These are phyloP conservation scores for Eolophus roseicapilla DNA, from an alignment of 2,113 vertebrate species.

Conservation along the genomic window DNA sequence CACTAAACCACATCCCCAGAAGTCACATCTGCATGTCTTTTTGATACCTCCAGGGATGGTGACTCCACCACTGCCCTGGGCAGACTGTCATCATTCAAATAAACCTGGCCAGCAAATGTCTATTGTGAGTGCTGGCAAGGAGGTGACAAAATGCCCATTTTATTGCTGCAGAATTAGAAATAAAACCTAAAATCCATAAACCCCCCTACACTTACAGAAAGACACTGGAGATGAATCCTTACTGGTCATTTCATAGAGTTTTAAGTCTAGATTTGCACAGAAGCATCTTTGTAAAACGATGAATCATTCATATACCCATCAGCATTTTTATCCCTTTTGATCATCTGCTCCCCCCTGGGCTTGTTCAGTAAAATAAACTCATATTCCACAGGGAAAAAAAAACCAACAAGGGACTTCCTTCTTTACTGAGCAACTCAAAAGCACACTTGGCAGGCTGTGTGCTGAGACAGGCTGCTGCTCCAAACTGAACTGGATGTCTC, in stretches of 20 bases:
- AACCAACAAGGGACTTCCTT: background rate
- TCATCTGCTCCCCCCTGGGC: background rate
- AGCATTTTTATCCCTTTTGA: background rate
- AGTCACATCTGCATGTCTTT: background rate
- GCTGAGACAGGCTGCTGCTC: background rate
- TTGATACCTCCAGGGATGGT: background rate
- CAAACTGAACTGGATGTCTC: fast-evolving
- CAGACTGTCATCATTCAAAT: background rate
- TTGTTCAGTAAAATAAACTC: background rate
- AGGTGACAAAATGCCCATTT: background rate
- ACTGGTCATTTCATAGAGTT: background rate
- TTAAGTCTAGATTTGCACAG: background rate
- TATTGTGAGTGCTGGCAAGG: background rate
- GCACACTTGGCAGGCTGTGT: background rate
- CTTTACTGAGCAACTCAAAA: background rate
- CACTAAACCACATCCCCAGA: background rate
- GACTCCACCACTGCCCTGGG: background rate
- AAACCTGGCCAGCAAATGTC: background rate
- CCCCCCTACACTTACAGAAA: background rate
- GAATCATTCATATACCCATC: background rate
- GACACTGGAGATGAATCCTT: background rate
- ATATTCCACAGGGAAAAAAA: background rate
- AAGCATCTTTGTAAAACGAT: background rate
- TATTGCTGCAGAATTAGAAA: background rate
- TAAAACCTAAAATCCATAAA: background rate